Percentiles rank a stretch among this genome's conserved stretches.
Conservation (phyloP, 2,888 invertebrate genomes). For the Cephus pulcher region DNA sequence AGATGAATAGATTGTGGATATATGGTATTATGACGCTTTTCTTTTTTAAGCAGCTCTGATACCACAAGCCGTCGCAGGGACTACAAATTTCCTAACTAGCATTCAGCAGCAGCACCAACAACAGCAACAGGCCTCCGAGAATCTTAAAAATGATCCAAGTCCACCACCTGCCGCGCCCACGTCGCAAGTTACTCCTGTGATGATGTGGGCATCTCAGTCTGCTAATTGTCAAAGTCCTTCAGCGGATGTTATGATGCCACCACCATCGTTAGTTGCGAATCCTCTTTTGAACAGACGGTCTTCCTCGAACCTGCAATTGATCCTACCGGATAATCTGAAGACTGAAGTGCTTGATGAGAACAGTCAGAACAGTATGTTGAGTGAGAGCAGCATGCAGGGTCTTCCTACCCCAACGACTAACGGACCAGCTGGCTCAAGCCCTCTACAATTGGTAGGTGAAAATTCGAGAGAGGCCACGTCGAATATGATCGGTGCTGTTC, state of each 20-base stretch:
- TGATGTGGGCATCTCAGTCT: slow-evolving; percentile 55
- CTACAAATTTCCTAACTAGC: slow-evolving; percentile 33
- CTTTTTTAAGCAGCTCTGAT: slow-evolving; percentile 43
- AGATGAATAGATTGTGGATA: not conserved
- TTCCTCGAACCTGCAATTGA: slow-evolving; percentile 67
- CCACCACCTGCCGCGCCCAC: slow-evolving; percentile 48
- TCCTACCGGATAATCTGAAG: slow-evolving; percentile 70
- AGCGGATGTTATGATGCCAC: slow-evolving; percentile 76
- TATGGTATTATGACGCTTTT: not conserved
- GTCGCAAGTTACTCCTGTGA: slow-evolving; percentile 54
- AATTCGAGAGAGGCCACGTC: slow-evolving; percentile 60
- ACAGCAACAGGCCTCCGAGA: slow-evolving; percentile 35
- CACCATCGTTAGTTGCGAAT: slow-evolving; percentile 72
- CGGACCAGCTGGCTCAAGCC: slow-evolving; percentile 50
- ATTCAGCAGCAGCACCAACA: slow-evolving; percentile 26
- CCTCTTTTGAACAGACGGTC: slow-evolving; percentile 69
- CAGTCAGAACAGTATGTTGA: slow-evolving; percentile 74
- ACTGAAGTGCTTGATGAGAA: slow-evolving; percentile 78
- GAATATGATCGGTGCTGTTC: slow-evolving; percentile 47
- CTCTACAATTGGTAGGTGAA: slow-evolving; percentile 66
- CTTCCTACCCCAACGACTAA: slow-evolving; percentile 52
- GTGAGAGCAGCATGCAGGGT: slow-evolving; percentile 64
- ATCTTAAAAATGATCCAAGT: slow-evolving; percentile 58
- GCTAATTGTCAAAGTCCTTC: slow-evolving; percentile 49
- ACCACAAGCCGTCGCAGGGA: slow-evolving; percentile 40